Evolutionary conservation across 2,888 invertebrate genomes (phyloP).

Genomic region (Himalopsyche japonica): DNA sequence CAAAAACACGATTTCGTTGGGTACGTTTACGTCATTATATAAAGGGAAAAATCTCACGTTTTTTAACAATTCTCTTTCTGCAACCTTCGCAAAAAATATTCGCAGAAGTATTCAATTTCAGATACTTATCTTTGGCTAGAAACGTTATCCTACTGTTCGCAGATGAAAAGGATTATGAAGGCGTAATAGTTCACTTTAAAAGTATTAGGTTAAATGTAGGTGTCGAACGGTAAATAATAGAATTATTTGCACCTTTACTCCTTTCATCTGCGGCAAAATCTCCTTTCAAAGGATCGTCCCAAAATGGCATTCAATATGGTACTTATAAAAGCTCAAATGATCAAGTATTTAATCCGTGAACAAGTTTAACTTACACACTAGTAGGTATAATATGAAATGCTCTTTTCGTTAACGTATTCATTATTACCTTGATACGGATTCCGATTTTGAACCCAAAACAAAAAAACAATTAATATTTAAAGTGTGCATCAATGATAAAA

Average conservation of each 20-base stretch:
- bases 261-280: background rate
- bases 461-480: no score
- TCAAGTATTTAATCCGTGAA: background rate
- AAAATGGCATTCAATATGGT: background rate
- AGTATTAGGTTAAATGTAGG: background rate
- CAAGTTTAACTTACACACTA: background rate
- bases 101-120: background rate
- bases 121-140: background rate
- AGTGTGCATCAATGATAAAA: no score
- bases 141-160: background rate
- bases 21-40: background rate
- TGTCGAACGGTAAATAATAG: background rate
- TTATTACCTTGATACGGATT: no score
- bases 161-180: background rate
- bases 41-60: background rate
- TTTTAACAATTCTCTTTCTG: background rate
- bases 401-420: no score
- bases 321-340: background rate
- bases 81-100: background rate
- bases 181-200: background rate
- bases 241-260: background rate
- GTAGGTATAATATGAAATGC: no score
- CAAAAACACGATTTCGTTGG: background rate
- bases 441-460: no score
- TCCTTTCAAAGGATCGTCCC: background rate